phyloP scores from a whole-genome alignment of 2,797 vertebrate genomes.

The Tarsius wallacei region DNA sequence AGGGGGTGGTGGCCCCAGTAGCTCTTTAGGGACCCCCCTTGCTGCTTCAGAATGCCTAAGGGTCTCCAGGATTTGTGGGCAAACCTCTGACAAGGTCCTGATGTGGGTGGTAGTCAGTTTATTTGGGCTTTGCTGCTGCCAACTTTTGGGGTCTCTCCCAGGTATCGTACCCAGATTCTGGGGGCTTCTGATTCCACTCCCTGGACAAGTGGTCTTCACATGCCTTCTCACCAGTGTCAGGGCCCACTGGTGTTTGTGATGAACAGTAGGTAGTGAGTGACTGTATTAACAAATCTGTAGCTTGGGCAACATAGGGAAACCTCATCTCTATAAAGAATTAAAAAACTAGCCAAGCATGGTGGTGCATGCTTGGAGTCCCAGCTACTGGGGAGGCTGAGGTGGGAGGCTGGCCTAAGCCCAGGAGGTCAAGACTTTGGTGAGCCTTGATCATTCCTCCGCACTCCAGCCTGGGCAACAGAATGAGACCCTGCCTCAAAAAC shows the following conservation, averaged over 20 bases:
- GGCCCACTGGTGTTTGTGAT: no score
- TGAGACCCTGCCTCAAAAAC: no score
- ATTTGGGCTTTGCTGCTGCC: not conserved
- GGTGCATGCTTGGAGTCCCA: no score
- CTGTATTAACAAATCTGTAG: rapidly evolving
- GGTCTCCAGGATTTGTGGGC: rapidly evolving
- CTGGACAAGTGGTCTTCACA: rapidly evolving
- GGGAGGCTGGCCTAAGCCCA: no score
- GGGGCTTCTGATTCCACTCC: not conserved
- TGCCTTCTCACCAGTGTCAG: rapidly evolving
- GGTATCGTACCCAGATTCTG: rapidly evolving
- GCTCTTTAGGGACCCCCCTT: not conserved
- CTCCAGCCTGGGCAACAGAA: no score
- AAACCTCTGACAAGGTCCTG: not conserved
- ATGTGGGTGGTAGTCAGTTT: not conserved
- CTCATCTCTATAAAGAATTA: no score
- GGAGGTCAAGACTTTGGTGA: no score
- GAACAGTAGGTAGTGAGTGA: not conserved
- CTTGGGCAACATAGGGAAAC: no score
- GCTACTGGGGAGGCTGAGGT: no score
- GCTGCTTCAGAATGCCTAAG: no score
- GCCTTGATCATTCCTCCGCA: no score
- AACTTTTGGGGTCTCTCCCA: not conserved
- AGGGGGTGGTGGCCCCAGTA: rapidly evolving
- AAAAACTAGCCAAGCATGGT: no score